Conservation (phyloP, 2,797 vertebrate genomes). For the Merluccius polli region DNA sequence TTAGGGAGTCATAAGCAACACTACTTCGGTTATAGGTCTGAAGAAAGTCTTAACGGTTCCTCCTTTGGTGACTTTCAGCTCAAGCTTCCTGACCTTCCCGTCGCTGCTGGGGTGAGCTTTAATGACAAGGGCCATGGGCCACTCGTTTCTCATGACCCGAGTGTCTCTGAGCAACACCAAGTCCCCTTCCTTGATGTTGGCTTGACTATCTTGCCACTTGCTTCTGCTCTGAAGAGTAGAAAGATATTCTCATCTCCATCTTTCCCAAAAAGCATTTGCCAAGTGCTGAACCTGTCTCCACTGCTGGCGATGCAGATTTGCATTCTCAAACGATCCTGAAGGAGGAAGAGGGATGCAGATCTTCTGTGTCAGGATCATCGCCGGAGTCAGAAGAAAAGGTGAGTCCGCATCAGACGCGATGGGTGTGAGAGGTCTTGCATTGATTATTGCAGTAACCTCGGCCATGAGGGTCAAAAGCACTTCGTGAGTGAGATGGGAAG, state of each 20-base stretch:
- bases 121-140: slow-evolving; percentile 15
- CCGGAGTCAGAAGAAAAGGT: slow-evolving; percentile 13
- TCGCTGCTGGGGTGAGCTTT: slow-evolving; percentile 1
- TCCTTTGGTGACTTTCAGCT: neutral
- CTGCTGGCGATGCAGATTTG: slow-evolving; percentile 11
- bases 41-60: slow-evolving; percentile 1
- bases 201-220: neutral
- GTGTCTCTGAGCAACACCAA: slow-evolving; percentile 7
- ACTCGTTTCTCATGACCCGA: slow-evolving; percentile 7
- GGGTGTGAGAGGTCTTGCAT: too few relatives aligned
- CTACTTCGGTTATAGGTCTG: too few relatives aligned
- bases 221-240: too few relatives aligned
- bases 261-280: slow-evolving; percentile 15
- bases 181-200: slow-evolving; percentile 18
- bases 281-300: slow-evolving; percentile 18
- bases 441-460: too few relatives aligned
- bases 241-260: too few relatives aligned
- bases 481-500: too few relatives aligned
- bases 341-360: slow-evolving; percentile 10
- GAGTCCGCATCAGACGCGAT: too few relatives aligned
- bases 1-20: too few relatives aligned
- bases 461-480: too few relatives aligned
- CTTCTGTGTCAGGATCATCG: slow-evolving; percentile 17
- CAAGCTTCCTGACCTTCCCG: slow-evolving; percentile 13
- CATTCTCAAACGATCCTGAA: slow-evolving; percentile 10